phyloP scores from a whole-genome alignment of 2,797 vertebrate genomes.

The Propithecus perrieri region DNA sequence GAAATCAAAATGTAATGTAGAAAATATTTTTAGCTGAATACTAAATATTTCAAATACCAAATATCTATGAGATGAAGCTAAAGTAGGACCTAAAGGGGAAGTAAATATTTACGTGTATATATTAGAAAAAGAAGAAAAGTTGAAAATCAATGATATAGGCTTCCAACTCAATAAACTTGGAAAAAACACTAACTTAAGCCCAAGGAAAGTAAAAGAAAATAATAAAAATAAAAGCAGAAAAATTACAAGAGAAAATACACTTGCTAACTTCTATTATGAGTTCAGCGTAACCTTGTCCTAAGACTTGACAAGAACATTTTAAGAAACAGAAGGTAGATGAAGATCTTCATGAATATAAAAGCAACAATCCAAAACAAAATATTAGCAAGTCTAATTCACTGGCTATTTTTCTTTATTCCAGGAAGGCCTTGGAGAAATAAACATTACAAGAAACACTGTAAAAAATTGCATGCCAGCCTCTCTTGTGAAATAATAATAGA shows the following conservation, averaged over 20 bases:
- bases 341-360: background rate
- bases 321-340: background rate
- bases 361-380: background rate
- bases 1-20: background rate
- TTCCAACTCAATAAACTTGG: background rate
- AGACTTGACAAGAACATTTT: background rate
- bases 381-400: background rate
- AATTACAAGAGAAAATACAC: background rate
- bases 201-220: background rate
- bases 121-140: slow-evolving; percentile 4
- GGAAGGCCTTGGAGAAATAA: background rate
- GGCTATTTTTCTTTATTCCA: background rate
- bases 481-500: background rate
- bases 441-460: background rate
- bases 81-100: background rate
- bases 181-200: slow-evolving; percentile 11
- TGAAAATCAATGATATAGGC: background rate
- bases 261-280: background rate
- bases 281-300: background rate
- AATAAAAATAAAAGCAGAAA: background rate
- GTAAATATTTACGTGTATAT: background rate
- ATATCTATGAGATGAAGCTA: background rate
- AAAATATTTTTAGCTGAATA: background rate
- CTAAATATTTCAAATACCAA: background rate
- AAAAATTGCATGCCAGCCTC: background rate